Evolutionary conservation across 2,797 vertebrate genomes (phyloP).

Genomic region (Rousettus madagascariensis): DNA sequence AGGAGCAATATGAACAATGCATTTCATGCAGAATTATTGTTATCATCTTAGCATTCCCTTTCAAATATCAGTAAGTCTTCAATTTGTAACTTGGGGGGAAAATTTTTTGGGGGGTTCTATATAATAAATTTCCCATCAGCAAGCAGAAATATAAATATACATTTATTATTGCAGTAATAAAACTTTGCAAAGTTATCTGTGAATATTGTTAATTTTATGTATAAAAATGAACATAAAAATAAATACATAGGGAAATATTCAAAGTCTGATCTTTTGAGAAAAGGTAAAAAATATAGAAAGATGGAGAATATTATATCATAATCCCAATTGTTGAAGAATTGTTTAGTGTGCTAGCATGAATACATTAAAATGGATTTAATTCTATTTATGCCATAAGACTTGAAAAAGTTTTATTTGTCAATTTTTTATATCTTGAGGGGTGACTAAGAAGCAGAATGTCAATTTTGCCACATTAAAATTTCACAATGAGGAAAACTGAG

Average conservation of each 20-base stretch:
- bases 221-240: not conserved
- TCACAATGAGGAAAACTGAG: not conserved
- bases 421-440: conserved; percentile 13
- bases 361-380: not conserved
- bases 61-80: not conserved
- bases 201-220: not conserved
- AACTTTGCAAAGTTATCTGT: not conserved
- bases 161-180: not conserved
- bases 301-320: not conserved
- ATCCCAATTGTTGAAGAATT: not conserved
- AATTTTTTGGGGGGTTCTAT: not conserved
- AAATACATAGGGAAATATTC: not conserved
- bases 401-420: not conserved
- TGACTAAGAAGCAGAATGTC: not conserved
- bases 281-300: not conserved
- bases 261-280: not conserved
- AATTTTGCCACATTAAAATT: not conserved
- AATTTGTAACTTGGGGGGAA: not conserved
- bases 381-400: not conserved
- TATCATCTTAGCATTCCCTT: not conserved
- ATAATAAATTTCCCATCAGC: not conserved
- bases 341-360: not conserved
- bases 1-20: not conserved
- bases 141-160: not conserved
- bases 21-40: not conserved